Percentiles rank a stretch among this genome's conserved stretches.
Evolutionary conservation across 2,797 vertebrate species (phyloP).

Genomic region (Sebastes alutus): DNA sequence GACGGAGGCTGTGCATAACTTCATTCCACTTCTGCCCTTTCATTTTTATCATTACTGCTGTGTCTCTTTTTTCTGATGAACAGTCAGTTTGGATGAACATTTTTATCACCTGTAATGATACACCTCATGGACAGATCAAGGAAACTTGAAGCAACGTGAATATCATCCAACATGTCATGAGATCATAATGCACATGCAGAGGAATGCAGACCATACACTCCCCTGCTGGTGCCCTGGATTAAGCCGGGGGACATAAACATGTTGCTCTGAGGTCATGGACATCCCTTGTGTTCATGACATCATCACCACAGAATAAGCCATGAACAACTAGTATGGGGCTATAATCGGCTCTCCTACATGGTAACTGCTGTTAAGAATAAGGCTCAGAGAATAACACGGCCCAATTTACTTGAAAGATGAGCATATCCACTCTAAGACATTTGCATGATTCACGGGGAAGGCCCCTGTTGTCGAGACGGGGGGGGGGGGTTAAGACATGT

Average conservation of each 20-base stretch:
- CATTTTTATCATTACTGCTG: background rate
- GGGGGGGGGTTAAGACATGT: slow-evolving; percentile 47
- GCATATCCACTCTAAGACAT: slow-evolving; percentile 64
- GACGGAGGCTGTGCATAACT: background rate
- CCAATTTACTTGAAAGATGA: slow-evolving; percentile 67
- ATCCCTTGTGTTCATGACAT: slow-evolving; percentile 62
- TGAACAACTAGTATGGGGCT: slow-evolving; percentile 38
- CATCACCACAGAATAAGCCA: slow-evolving; percentile 49
- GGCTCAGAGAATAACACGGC: background rate
- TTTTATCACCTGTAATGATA: slow-evolving; percentile 21
- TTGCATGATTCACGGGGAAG: slow-evolving; percentile 61
- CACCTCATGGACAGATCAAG: background rate
- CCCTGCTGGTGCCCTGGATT: slow-evolving; percentile 25
- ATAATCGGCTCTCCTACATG: slow-evolving; percentile 73
- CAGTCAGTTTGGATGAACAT: background rate
- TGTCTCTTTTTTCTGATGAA: background rate
- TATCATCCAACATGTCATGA: slow-evolving; percentile 1
- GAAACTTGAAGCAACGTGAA: background rate
- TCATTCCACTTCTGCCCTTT: background rate
- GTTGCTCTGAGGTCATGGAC: slow-evolving; percentile 52
- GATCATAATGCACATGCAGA: slow-evolving; percentile 18
- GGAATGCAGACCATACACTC: slow-evolving; percentile 33
- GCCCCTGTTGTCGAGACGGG: slow-evolving; percentile 42
- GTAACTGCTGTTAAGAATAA: slow-evolving; percentile 73
- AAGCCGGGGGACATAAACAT: slow-evolving; percentile 42